Evolutionary conservation across 2,113 vertebrate genomes (phyloP).

Genomic region (Albula goreensis): DNA sequence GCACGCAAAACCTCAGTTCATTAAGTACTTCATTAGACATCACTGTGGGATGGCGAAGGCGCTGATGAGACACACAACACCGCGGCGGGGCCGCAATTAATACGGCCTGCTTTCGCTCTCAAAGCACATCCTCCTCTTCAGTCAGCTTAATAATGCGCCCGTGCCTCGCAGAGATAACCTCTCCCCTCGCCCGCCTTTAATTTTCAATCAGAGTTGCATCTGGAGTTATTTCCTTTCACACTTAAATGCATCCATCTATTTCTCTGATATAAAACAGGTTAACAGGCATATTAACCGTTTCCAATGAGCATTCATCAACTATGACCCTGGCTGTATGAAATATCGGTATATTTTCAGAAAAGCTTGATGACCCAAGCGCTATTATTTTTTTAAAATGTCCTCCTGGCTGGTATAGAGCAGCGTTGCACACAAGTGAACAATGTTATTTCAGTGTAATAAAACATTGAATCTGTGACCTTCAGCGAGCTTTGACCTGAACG

Average conservation of each 20-base stretch:
- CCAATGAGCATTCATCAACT: neutral
- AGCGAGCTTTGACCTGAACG: constrained; percentile 2
- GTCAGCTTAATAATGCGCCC: neutral
- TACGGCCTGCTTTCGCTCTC: neutral
- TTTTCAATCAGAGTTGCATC: constrained; percentile 27
- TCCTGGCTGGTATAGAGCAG: neutral
- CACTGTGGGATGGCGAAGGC: constrained; percentile 25
- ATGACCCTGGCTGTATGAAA: neutral
- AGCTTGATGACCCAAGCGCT: neutral
- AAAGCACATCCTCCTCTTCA: neutral
- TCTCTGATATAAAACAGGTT: constrained; percentile 12
- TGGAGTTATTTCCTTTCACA: neutral
- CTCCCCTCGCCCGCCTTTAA: neutral
- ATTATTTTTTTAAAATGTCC: neutral
- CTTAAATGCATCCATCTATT: constrained; percentile 21
- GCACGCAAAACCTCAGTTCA: constrained; percentile 24
- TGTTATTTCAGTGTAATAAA: neutral
- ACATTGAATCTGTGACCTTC: neutral
- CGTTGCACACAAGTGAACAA: neutral
- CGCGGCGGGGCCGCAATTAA: neutral
- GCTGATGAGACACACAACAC: constrained; percentile 33
- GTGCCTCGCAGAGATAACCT: constrained; percentile 2
- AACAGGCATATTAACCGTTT: constrained; percentile 18
- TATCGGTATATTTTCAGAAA: neutral
- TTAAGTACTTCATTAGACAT: constrained; percentile 46